Evolutionary conservation across 2,113 vertebrate genomes (phyloP), one percentile per base, ranked within the genome.

Genomic region (Procavia capensis): DNA sequence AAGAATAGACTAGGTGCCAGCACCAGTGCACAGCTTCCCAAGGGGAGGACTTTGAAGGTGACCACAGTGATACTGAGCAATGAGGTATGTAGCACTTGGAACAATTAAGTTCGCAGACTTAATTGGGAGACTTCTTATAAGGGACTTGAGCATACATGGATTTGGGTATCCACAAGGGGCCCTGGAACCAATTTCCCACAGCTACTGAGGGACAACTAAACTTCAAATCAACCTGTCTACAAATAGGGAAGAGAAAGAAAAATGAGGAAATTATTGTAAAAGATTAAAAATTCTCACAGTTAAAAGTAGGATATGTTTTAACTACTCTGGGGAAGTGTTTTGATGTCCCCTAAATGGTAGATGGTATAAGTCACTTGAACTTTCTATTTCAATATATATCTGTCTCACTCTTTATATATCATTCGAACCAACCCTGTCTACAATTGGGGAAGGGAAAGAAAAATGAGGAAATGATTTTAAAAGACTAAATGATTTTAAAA

Each of bases 401-500:
- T 36, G 14, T 31, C 41, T 89, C 75, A 43, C 22, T 61, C 25
- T 68, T n/a, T 31, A 24, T 66, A 41, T 72, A 72, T 45, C 61
- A 87, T 93, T 90, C 83, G 47, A 84, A 31, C 13, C 6, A 34
- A 79, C 31, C 27, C 54, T 84, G 41, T 78, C n/a, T 87, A 68
- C 13, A 66, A 36, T 57, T 80, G 68, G 34, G 36, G 17, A 89
- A 81, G 34, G 14, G 43, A 88, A 85, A 50, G 47, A 19, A 57
- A 95, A 85, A 68, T 20, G 9, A 47, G 70, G 61, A 88, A 85
- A 47, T 66, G 59, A 36, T 79, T 72, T 66, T 72, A 57, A 95
- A 86, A 76, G n/a, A n/a, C n/a, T n/a, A 88, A 85, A 45, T 66
- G 59, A 36, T 79, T 72, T 66, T 72, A 57, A 95, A 86, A 78